Percentiles rank a stretch among this genome's conserved stretches.
These are phyloP conservation scores for Dryas iulia DNA, from an alignment of 1,140 invertebrate species.

Conservation along the genomic window DNA sequence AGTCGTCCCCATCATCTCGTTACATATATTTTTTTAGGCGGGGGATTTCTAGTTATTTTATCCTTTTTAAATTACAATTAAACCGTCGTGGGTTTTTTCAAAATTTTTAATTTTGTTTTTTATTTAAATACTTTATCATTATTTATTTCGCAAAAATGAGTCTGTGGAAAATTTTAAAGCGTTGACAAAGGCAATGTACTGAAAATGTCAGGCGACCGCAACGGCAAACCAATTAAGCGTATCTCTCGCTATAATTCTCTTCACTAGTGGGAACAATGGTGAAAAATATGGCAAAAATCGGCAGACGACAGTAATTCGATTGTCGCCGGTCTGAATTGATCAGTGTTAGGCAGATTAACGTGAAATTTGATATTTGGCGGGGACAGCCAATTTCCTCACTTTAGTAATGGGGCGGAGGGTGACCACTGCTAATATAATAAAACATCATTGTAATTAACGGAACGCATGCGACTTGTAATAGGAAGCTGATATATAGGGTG, in stretches of 20 bases:
- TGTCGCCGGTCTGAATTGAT: slow-evolving; percentile 69
- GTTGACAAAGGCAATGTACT: slow-evolving; percentile 71
- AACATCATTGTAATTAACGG: slow-evolving; percentile 41
- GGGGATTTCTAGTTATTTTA: too few relatives aligned
- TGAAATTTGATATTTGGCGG: slow-evolving; percentile 76
- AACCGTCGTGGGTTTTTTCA: too few relatives aligned
- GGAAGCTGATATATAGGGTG: slow-evolving; percentile 7
- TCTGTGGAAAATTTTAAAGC: slow-evolving; percentile 57
- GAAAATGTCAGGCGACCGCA: slow-evolving; percentile 74
- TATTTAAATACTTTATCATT: slow-evolving; percentile 40
- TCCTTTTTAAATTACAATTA: too few relatives aligned
- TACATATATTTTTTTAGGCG: too few relatives aligned
- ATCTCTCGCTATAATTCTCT: slow-evolving; percentile 69
- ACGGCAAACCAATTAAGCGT: slow-evolving; percentile 75
- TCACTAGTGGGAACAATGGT: slow-evolving; percentile 45
- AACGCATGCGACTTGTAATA: slow-evolving; percentile 20
- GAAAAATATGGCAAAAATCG: slow-evolving; percentile 73
- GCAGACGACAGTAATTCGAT: slow-evolving; percentile 76
- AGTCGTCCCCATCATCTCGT: too few relatives aligned
- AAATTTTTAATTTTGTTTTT: too few relatives aligned
- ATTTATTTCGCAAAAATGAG: slow-evolving; percentile 58
- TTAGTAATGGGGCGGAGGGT: slow-evolving; percentile 64
- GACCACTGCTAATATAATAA: slow-evolving; percentile 32
- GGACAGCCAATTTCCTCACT: slow-evolving; percentile 64
- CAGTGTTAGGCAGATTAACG: slow-evolving; percentile 72